Base-by-base conservation (phyloP, 2,113 vertebrate species). In the Hystrix brachyura region DNA sequence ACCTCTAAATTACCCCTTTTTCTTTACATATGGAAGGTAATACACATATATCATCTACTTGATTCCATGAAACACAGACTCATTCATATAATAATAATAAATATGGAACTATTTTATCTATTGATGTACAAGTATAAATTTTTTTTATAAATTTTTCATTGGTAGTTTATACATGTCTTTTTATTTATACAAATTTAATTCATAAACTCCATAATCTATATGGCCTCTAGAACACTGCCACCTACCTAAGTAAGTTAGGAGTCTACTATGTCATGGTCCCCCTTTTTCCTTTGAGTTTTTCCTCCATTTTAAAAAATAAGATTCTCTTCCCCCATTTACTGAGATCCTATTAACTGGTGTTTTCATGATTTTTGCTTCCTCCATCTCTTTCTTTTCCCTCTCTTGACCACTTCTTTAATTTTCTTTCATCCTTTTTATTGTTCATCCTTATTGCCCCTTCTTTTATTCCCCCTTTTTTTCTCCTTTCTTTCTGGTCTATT, bases 11-110 rank as follows among this genome's bases (percentile, higher is more conserved):
- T 51, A 88, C 7, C 10, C 19, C 13, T 59, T 82, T 91, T 94
- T n/a, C 64, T 92, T 67, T 92, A 43, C n/a, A 90, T 82, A 93
- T 90, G 84, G 84, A 76, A 96, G 71, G 29, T 76, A 83, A 94
- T 89, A 71, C 18, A 90, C 43, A 60, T 53, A 21, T 51, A 59
- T 53, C 89, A 89, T 55, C 55, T 38, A 86, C 29, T 29, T 48
- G 90, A 51, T 79, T 93, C 43, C n/a, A 51, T 5, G 23, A 19
- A 91, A 53, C 55, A 87, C 48, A 91, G 82, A 92, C 34, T 64
- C 72, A 62, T 85, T 14, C 88, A 60, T 51, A 65, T 76, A 59
- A 74, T 71, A 94, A 65, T 76, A 59, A 74, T 71, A 94, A 84
- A 82, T 21, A 5, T 91, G 38, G 38, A 59, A 19, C 74, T 94